Percentiles rank a stretch among this genome's conserved stretches.
phyloP scores from a whole-genome alignment of 1,140 invertebrate genomes.

The Drosophila arawakana region DNA sequence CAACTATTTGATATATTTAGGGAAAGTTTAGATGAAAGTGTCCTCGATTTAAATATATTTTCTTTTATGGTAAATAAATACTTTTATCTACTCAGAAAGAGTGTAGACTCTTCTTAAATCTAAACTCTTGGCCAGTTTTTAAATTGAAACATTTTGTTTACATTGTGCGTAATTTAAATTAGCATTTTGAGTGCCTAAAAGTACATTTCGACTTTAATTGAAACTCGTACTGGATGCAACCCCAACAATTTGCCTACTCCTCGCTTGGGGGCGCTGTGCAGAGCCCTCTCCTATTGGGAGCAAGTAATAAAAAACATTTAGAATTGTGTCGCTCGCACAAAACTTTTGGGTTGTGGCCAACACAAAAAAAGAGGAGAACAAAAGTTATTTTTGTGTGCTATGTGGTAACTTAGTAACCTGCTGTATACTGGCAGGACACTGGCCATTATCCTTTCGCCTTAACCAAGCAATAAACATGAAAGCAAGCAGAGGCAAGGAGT shows the following conservation, averaged over 20 bases:
- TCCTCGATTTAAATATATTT: not conserved
- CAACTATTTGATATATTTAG: not conserved
- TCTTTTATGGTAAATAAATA: not conserved
- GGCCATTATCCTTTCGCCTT: constrained; percentile 70
- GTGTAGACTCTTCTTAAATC: not conserved
- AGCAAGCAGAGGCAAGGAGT: constrained; percentile 29
- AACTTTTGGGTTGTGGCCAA: constrained; percentile 32
- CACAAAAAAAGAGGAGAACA: not conserved
- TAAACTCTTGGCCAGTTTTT: not conserved
- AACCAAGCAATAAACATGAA: constrained; percentile 74
- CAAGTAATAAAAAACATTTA: constrained; percentile 42
- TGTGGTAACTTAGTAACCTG: constrained; percentile 37
- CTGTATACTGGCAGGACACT: constrained; percentile 6
- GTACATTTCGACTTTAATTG: constrained; percentile 54
- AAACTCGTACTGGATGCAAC: constrained; percentile 27
- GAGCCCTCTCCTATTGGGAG: constrained; percentile 15
- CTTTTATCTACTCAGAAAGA: not conserved
- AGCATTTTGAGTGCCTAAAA: constrained; percentile 47
- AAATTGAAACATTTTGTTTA: constrained; percentile 28
- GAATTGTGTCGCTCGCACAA: constrained; percentile 21
- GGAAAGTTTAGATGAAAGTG: not conserved
- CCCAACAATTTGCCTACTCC: constrained; percentile 41
- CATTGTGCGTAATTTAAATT: constrained; percentile 52
- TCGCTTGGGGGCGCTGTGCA: constrained; percentile 18
- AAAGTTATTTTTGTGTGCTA: constrained; percentile 26